Base-by-base conservation (phyloP, 2,888 invertebrate genomes). In the Noctua comes region DNA sequence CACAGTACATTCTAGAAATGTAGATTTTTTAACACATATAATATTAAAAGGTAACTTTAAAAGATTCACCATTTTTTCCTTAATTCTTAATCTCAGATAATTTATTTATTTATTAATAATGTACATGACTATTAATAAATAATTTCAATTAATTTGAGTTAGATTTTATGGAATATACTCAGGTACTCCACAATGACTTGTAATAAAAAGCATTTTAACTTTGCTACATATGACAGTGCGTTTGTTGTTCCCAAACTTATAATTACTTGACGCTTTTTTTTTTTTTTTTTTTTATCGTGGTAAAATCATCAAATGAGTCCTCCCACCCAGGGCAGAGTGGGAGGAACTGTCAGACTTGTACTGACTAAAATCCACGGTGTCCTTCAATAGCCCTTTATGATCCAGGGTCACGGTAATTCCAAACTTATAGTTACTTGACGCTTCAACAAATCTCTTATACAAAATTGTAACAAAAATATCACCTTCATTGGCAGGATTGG, bases 401-500 rank as follows among this genome's bases (percentile, higher is more conserved):
- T n/a, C n/a, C n/a, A n/a, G n/a, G n/a, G n/a, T n/a, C n/a, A n/a
- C n/a, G n/a, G n/a, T n/a, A n/a, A n/a, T n/a, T n/a, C n/a, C n/a
- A n/a, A n/a, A n/a, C n/a, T n/a, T n/a, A 59, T 16, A 27, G 27
- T 59, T 1, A 16, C 59, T 27, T 13, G n/a, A 27, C 27, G 16
- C 27, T 59, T 27, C 59, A 59, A 27, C 27, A 18, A 59, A 62
- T 7, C 27, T 62, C 2, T 57, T 5, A 13, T 57, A 13, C 13
- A n/a, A 51, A 51, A 51, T 21, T 51, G 6, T 11, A n/a, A 57
- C 10, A 24, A n/a, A 66, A 66, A 16, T 13, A n/a, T 43, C 24
- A 66, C 18, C 16, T 11, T 46, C 27, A 2, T 40, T 83, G 69
- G 0, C 68, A 96, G 96, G 95, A 96, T 1, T 96, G 96, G 96